These are phyloP conservation scores for Nomia melanderi DNA, from an alignment of 1,140 invertebrate species.

Conservation along the genomic window DNA sequence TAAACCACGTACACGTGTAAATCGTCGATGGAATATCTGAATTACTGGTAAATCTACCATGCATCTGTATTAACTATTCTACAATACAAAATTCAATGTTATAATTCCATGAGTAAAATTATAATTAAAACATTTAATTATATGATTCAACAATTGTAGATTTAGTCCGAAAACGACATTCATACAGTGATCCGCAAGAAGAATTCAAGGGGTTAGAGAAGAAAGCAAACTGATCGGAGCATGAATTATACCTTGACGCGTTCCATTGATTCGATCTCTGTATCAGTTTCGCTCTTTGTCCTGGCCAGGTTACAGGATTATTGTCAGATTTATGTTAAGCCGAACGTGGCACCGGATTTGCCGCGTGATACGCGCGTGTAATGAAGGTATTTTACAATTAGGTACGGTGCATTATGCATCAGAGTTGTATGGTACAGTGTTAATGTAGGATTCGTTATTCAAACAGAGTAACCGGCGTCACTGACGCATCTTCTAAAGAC, in stretches of 20 bases:
- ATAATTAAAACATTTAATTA: not conserved
- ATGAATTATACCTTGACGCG: constrained; percentile 3
- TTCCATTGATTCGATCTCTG: constrained; percentile 13
- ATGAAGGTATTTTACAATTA: constrained; percentile 15
- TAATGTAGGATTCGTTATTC: not conserved
- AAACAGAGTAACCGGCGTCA: not conserved
- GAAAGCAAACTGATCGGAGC: not conserved
- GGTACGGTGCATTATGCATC: not conserved
- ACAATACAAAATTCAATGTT: no score
- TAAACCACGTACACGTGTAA: no score
- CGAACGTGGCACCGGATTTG: constrained; percentile 11
- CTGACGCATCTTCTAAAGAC: not conserved
- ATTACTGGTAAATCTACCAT: no score
- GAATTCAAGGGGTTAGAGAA: not conserved
- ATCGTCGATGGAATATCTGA: no score
- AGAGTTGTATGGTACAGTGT: not conserved
- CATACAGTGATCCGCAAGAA: not conserved
- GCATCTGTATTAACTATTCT: no score
- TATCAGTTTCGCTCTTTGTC: constrained; percentile 17
- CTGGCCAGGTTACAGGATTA: not conserved
- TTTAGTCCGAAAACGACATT: not conserved
- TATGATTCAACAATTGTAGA: not conserved
- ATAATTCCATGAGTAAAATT: no score
- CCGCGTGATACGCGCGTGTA: constrained; percentile 3
- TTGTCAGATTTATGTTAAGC: constrained; percentile 10